These are phyloP conservation scores for Lordiphosa andalusiaca DNA, from an alignment of 2,888 invertebrate genomes.

Conservation along the genomic window DNA sequence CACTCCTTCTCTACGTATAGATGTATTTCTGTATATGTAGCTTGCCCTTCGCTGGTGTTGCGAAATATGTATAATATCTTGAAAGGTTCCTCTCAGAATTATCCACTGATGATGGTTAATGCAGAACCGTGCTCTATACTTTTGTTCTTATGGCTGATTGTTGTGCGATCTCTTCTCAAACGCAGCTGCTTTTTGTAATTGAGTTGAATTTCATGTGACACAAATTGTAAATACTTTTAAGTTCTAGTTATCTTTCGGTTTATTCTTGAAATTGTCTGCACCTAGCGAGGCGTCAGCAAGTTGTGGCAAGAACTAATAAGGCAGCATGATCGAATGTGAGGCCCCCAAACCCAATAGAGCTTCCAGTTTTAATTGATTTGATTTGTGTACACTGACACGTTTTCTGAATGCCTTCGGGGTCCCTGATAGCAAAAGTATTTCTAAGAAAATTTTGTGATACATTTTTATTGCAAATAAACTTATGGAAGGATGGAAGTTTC, in stretches of 20 bases:
- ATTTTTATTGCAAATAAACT: no score
- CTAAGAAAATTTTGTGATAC: no score
- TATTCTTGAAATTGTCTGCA: constrained; percentile 43
- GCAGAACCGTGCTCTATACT: constrained; percentile 5
- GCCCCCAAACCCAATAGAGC: background rate
- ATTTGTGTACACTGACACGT: no score
- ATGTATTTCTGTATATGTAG: constrained; percentile 43
- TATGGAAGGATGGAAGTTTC: no score
- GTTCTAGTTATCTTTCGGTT: constrained; percentile 11
- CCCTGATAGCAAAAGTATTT: no score
- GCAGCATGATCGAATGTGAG: constrained; percentile 45
- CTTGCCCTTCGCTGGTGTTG: constrained; percentile 62
- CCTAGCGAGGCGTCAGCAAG: constrained; percentile 44
- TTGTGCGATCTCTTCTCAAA: constrained; percentile 45
- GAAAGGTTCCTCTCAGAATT: constrained; percentile 18
- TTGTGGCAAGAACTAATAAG: constrained; percentile 20
- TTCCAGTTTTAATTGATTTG: no score
- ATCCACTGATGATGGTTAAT: constrained; percentile 27
- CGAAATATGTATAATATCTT: constrained; percentile 38
- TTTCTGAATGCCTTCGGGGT: no score
- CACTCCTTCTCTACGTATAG: constrained; percentile 7
- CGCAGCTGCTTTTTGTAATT: constrained; percentile 49
- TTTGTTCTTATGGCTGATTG: constrained; percentile 55
- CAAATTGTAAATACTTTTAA: constrained; percentile 26
- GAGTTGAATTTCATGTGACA: constrained; percentile 23